phyloP scores from a whole-genome alignment of 1,140 invertebrate genomes.

The Drosophila mauritiana region DNA sequence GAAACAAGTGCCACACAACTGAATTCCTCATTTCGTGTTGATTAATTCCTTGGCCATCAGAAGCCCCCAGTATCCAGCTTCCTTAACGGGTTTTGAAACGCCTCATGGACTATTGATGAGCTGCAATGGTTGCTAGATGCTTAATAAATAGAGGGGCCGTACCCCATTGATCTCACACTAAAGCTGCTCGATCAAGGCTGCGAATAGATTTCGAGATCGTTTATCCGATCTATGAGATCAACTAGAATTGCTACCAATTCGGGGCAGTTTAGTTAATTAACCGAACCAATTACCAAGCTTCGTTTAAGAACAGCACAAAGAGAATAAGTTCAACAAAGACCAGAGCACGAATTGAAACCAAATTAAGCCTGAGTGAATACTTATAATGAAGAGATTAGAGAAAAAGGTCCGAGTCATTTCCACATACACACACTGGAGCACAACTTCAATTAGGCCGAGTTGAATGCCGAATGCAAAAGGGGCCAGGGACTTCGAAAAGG shows the following conservation, averaged over 20 bases:
- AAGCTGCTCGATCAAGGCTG: constrained; percentile 16
- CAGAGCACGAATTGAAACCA: constrained; percentile 52
- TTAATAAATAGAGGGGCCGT: constrained; percentile 23
- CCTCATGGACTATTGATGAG: constrained; percentile 50
- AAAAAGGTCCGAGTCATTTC: constrained; percentile 73
- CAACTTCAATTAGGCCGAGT: constrained; percentile 71
- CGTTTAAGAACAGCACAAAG: constrained; percentile 15
- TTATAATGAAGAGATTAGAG: constrained; percentile 49
- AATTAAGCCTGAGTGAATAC: constrained; percentile 47
- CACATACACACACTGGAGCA: constrained; percentile 35
- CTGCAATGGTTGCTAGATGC: constrained; percentile 7
- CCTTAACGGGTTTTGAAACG: constrained; percentile 33
- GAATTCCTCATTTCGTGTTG: constrained; percentile 47
- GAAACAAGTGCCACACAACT: constrained; percentile 41
- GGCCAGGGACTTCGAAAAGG: constrained; percentile 18
- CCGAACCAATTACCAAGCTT: constrained; percentile 41
- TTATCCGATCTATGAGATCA: constrained; percentile 15
- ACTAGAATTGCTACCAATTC: constrained; percentile 22
- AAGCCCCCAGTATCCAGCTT: background rate
- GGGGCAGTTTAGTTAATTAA: constrained; percentile 42
- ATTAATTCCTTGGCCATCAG: constrained; percentile 57
- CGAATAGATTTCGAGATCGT: constrained; percentile 15
- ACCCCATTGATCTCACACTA: constrained; percentile 38
- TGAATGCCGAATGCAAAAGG: constrained; percentile 42
- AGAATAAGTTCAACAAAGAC: constrained; percentile 13